phyloP scores from a whole-genome alignment of 1,140 invertebrate genomes.

The Drosophila sp. region DNA sequence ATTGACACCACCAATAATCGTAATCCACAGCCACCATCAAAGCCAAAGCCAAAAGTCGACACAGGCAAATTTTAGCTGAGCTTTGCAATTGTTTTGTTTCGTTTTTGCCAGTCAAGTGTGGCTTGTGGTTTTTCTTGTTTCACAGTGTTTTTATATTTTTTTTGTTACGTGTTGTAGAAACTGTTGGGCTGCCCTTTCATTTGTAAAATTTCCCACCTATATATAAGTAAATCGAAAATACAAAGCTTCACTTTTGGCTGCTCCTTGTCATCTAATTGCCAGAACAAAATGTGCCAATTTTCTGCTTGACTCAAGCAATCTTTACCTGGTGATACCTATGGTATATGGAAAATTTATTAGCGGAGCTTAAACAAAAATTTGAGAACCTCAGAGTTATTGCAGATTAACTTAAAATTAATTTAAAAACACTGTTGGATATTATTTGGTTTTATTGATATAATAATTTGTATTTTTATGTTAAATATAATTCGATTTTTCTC shows the following conservation, averaged over 20 bases:
- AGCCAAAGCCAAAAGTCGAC: not conserved
- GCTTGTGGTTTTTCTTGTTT: slow-evolving; percentile 39
- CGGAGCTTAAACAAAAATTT: too few relatives aligned
- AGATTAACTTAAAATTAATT: too few relatives aligned
- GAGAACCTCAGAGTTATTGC: too few relatives aligned
- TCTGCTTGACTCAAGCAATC: slow-evolving; percentile 72
- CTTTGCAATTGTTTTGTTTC: slow-evolving; percentile 72
- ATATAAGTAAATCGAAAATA: not conserved
- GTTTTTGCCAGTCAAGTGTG: slow-evolving; percentile 29
- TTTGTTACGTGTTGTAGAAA: not conserved
- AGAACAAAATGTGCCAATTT: slow-evolving; percentile 64
- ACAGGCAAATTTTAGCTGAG: slow-evolving; percentile 63
- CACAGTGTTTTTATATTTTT: slow-evolving; percentile 19
- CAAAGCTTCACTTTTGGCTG: slow-evolving; percentile 5
- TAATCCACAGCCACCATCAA: slow-evolving; percentile 26
- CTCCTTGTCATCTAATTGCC: slow-evolving; percentile 63
- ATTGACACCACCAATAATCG: slow-evolving; percentile 81
- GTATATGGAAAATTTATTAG: too few relatives aligned
- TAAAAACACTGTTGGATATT: too few relatives aligned
- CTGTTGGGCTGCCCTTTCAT: slow-evolving; percentile 12
- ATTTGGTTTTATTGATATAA: too few relatives aligned
- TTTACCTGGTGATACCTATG: too few relatives aligned
- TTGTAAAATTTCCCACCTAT: slow-evolving; percentile 1
- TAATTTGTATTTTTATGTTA: too few relatives aligned
- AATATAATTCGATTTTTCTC: too few relatives aligned